phyloP scores from a whole-genome alignment of 1,140 invertebrate genomes.

The Drosophila micromelanica region DNA sequence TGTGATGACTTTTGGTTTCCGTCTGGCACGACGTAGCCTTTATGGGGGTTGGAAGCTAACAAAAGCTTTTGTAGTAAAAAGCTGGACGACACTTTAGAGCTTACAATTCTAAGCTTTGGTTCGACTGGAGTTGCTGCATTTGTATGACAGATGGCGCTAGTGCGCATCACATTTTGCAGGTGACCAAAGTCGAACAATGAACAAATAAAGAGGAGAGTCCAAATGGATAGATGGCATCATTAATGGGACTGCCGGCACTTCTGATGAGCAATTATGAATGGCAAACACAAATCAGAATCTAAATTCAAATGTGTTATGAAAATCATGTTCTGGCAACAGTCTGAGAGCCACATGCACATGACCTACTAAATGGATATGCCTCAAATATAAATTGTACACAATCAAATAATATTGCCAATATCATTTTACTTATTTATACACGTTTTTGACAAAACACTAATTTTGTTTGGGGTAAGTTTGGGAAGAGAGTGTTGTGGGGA shows the following conservation, averaged over 20 bases:
- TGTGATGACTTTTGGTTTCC: slow-evolving; percentile 12
- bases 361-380: slow-evolving; percentile 52
- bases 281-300: slow-evolving; percentile 71
- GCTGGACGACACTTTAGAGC: slow-evolving; percentile 13
- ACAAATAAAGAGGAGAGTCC: slow-evolving; percentile 13
- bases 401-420: slow-evolving; percentile 68
- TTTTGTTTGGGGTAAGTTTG: neutral
- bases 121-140: neutral
- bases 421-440: slow-evolving; percentile 66
- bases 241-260: slow-evolving; percentile 68
- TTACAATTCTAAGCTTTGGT: neutral
- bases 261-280: slow-evolving; percentile 74
- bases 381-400: slow-evolving; percentile 71
- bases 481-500: neutral
- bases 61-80: slow-evolving; percentile 23
- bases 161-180: neutral
- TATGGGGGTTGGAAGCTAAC: slow-evolving; percentile 5
- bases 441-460: slow-evolving; percentile 16
- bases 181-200: slow-evolving; percentile 4
- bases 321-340: slow-evolving; percentile 50
- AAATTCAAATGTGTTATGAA: slow-evolving; percentile 53
- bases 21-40: slow-evolving; percentile 50
- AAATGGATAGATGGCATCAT: slow-evolving; percentile 59
- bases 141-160: slow-evolving; percentile 40
- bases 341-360: slow-evolving; percentile 39